Evolutionary conservation across 2,113 vertebrate genomes (phyloP).

Genomic region (Irena cyanogastra): DNA sequence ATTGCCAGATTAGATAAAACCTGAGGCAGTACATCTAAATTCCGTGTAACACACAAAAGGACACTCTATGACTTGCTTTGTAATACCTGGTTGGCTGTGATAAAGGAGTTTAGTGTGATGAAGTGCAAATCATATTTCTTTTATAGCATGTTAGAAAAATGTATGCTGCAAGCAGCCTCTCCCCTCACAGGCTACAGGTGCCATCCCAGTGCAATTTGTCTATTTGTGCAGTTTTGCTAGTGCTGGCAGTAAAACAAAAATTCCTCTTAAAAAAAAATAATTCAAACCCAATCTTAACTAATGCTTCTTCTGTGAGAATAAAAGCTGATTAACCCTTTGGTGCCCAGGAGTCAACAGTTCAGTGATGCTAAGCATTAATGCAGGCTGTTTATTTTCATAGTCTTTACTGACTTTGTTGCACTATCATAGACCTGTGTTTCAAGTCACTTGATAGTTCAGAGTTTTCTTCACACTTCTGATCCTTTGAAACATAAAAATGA

Average conservation of each 20-base stretch:
- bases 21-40: background rate
- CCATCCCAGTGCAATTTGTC: background rate
- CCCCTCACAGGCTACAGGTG: background rate
- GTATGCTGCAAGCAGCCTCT: background rate
- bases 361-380: background rate
- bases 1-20: background rate
- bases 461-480: background rate
- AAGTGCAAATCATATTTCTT: background rate
- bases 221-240: background rate
- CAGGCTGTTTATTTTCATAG: background rate
- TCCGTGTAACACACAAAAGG: background rate
- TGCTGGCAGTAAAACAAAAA: background rate
- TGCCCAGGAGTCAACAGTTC: background rate
- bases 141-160: background rate
- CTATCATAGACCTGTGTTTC: background rate
- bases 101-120: background rate
- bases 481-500: background rate
- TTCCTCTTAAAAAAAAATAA: background rate
- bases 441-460: background rate
- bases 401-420: background rate
- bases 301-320: background rate
- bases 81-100: background rate
- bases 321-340: background rate
- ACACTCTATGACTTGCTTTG: background rate
- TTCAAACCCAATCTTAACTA: background rate